phyloP scores from a whole-genome alignment of 2,888 invertebrate genomes.

The Caenorhabditis drosophilae region DNA sequence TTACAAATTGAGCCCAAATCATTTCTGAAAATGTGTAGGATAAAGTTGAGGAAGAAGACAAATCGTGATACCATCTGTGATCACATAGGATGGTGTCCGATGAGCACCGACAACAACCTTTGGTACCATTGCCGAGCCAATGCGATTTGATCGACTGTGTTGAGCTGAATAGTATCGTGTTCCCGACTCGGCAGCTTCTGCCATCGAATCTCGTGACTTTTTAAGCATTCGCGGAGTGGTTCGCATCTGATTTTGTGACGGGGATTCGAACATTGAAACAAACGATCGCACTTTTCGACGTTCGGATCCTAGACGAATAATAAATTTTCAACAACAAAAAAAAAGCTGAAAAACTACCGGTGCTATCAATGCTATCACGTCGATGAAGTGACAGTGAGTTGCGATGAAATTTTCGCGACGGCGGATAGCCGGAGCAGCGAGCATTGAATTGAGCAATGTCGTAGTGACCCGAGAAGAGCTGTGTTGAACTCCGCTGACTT shows the following conservation, averaged over 20 bases:
- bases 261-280: conserved; percentile 16
- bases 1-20: conserved; percentile 20
- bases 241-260: conserved; percentile 37
- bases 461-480: conserved; percentile 6
- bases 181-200: conserved; percentile 9
- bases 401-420: conserved; percentile 1
- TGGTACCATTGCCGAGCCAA: conserved; percentile 15
- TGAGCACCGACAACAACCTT: conserved; percentile 14
- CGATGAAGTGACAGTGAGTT: conserved; percentile 6
- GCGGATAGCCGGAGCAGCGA: not conserved
- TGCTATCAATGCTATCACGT: conserved; percentile 14
- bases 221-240: conserved; percentile 48
- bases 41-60: not conserved
- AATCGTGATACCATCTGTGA: not conserved
- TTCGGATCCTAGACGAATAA: too few relatives aligned
- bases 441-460: conserved; percentile 27
- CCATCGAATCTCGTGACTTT: conserved; percentile 33
- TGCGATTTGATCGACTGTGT: not conserved
- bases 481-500: not conserved
- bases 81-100: not conserved
- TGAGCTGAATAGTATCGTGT: conserved; percentile 3
- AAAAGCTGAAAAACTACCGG: too few relatives aligned
- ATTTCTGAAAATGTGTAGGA: conserved; percentile 9
- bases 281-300: conserved; percentile 1
- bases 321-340: too few relatives aligned